Evolutionary conservation across 2,888 invertebrate species (phyloP), one percentile per base, ranked within the genome.

Genomic region (Drosophila antonietae): DNA sequence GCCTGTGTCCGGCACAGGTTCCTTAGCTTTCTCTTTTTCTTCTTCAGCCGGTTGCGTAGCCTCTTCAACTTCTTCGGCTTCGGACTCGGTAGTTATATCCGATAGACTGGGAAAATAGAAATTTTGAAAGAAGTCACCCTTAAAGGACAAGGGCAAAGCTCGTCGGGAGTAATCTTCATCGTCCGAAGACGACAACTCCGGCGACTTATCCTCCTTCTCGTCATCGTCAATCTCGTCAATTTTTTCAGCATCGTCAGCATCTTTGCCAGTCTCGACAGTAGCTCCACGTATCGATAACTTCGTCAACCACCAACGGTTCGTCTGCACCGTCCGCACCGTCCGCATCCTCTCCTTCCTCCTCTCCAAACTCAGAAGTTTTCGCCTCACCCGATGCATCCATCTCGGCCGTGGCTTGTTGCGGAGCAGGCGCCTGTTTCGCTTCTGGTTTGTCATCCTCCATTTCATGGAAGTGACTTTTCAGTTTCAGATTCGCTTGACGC

Each of bases 71-170:
- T 46, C 15, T 14, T 23, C 46, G 1, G 39, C n/a, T 0, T 56
- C 46, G 0, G 60, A 62, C 0, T 64, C 65, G 10, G 49, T 47
- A 7, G 60, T 41, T 4, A 81, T 37, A 4, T 80, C 79, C 5
- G 79, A 69, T 0, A 78, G 2, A 10, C 62, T 78, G 41, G 82
- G 81, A 2, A 80, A 46, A 2, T n/a, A 47, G 23, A 81, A 66
- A 12, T 65, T 28, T 3, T 18, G 0, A 10, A 81, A 55, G 28
- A 81, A 79, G 1, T 74, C 53, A 1, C 14, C 55, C 33, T 70
- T 78, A 31, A 73, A 72, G 1, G 67, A 62, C 0, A 46, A 14
- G 1, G 43, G n/a, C 23, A 3, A 12, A 1, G 41, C 0, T 0
- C 9, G 15, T 0, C 41, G 31, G 0, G 1, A 0, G 12, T 43